These are phyloP conservation scores for Syrista parreyssii DNA, from an alignment of 2,888 invertebrate genomes.

Conservation along the genomic window DNA sequence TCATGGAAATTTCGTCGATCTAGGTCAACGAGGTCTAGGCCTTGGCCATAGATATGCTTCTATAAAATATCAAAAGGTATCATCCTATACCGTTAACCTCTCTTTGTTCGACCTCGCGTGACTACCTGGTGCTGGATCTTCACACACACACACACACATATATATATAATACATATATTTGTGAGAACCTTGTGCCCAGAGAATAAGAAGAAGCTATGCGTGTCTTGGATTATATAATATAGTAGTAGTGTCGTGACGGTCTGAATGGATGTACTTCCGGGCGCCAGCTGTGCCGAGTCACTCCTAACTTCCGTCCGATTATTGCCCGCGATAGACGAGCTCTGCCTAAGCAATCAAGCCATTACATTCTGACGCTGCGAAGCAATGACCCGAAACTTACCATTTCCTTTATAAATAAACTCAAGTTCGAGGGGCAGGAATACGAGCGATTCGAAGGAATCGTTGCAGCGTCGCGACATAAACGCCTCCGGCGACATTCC, in stretches of 20 bases:
- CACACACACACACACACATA: no score
- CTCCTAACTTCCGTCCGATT: slow-evolving; percentile 54
- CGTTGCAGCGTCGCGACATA: not conserved
- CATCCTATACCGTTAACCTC: slow-evolving; percentile 20
- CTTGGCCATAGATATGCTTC: no score
- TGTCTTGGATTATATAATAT: no score
- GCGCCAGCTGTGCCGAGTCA: slow-evolving; percentile 46
- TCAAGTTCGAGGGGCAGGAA: no score
- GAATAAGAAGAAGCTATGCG: not conserved
- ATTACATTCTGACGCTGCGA: slow-evolving; percentile 20
- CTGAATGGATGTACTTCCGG: slow-evolving; percentile 44
- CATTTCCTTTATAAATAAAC: slow-evolving; percentile 30
- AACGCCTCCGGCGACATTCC: not conserved
- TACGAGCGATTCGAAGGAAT: not conserved
- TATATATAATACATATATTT: no score
- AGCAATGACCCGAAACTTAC: slow-evolving; percentile 38
- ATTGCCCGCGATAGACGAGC: slow-evolving; percentile 32
- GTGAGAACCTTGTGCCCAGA: not conserved
- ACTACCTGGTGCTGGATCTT: slow-evolving; percentile 26
- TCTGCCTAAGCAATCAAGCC: slow-evolving; percentile 28
- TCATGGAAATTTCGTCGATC: no score
- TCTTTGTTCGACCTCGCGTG: slow-evolving; percentile 44
- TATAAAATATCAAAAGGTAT: no score
- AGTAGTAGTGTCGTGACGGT: slow-evolving; percentile 5
- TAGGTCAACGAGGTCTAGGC: no score